Evolutionary conservation across 2,113 vertebrate species (phyloP).

Genomic region (Mirounga angustirostris): DNA sequence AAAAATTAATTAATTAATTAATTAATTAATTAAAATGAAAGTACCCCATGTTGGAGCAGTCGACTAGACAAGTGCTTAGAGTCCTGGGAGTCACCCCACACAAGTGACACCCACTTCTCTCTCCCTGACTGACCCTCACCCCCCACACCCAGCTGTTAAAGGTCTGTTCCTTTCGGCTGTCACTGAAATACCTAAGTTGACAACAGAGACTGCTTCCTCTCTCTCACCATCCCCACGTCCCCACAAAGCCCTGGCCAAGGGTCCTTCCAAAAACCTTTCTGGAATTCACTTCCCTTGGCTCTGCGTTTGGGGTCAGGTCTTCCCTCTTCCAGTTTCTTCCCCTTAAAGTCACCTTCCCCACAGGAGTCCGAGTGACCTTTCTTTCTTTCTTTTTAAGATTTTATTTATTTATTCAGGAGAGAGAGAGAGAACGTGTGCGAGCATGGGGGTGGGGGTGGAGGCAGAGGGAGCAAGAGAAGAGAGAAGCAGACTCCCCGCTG

Average conservation of each 20-base stretch:
- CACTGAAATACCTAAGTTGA: background rate
- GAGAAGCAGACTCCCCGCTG: background rate
- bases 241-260: background rate
- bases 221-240: background rate
- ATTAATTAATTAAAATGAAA: background rate
- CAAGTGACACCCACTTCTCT: background rate
- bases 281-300: background rate
- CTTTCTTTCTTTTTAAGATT: background rate
- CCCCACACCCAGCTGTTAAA: background rate
- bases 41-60: background rate
- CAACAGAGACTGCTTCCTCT: background rate
- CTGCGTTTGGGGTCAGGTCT: background rate
- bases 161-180: background rate
- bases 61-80: background rate
- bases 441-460: background rate
- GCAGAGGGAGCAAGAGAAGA: background rate
- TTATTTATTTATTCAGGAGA: background rate
- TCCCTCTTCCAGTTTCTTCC: background rate
- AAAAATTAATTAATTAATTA: no score
- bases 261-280: background rate
- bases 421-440: background rate
- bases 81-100: background rate
- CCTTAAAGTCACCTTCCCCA: background rate
- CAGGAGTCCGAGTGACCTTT: background rate
- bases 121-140: background rate